These are phyloP conservation scores for Corythoichthys haematopterus DNA, from an alignment of 2,113 vertebrate genomes.

Conservation along the genomic window DNA sequence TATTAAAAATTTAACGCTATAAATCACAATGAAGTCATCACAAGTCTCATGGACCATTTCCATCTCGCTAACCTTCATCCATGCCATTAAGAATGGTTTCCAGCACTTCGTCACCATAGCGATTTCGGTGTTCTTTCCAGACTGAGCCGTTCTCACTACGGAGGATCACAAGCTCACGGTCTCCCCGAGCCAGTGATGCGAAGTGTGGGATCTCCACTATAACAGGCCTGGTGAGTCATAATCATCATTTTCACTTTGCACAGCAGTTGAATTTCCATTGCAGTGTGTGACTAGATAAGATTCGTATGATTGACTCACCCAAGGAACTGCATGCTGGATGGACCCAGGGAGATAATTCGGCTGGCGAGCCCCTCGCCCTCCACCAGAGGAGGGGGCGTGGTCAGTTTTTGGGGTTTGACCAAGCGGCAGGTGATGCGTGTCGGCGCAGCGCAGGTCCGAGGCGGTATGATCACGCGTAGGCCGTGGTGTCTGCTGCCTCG, in stretches of 20 bases:
- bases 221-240: conserved; percentile 77
- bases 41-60: background rate
- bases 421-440: conserved; percentile 95
- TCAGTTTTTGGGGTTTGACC: conserved; percentile 92
- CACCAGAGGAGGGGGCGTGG: conserved; percentile 82
- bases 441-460: conserved; percentile 85
- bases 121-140: conserved; percentile 94
- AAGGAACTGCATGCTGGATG: conserved; percentile 88
- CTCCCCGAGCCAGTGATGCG: conserved; percentile 82
- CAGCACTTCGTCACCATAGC: conserved; percentile 82
- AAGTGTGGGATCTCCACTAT: conserved; percentile 97
- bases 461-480: conserved; percentile 87
- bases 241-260: background rate
- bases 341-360: conserved; percentile 88
- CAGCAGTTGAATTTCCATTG: background rate
- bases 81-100: conserved; percentile 91
- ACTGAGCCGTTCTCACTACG: conserved; percentile 90
- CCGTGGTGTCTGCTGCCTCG: conserved; percentile 90
- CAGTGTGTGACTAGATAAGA: background rate
- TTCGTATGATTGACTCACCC: conserved; percentile 72
- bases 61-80: conserved; percentile 83
- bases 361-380: conserved; percentile 91
- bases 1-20: conserved; percentile 10
- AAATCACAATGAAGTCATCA: conserved; percentile 22
- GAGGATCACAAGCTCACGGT: conserved; percentile 88